Percentiles rank a stretch among this genome's conserved stretches.
These are phyloP conservation scores for Heliconius hermathena DNA, from an alignment of 1,140 invertebrate genomes.

Conservation along the genomic window DNA sequence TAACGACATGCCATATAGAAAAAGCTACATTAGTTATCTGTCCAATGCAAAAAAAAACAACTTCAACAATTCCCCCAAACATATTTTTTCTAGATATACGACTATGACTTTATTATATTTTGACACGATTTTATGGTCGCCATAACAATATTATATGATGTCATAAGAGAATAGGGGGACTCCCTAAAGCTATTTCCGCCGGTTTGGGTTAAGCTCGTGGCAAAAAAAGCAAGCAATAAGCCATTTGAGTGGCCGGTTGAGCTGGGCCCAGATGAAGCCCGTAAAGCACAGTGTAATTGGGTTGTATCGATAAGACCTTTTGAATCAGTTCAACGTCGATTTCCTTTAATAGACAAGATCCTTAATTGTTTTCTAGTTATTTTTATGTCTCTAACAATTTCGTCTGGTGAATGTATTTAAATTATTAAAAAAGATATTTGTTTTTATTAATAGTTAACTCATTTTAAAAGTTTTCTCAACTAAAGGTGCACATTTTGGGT, in stretches of 20 bases:
- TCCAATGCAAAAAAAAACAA: neutral
- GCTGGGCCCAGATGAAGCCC: neutral
- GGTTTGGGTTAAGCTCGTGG: slow-evolving; percentile 10
- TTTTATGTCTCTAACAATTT: too few relatives aligned
- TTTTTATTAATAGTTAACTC: too few relatives aligned
- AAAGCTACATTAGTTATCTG: neutral
- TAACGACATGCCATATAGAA: neutral
- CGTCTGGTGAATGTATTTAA: too few relatives aligned
- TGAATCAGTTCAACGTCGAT: neutral
- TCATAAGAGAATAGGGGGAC: slow-evolving; percentile 16
- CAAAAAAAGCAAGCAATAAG: slow-evolving; percentile 24
- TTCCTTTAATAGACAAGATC: neutral
- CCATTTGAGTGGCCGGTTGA: slow-evolving; percentile 2
- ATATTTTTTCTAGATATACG: slow-evolving; percentile 24
- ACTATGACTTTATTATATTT: slow-evolving; percentile 34
- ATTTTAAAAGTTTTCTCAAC: neutral
- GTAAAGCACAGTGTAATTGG: slow-evolving; percentile 7
- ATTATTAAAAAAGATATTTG: too few relatives aligned
- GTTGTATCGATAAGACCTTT: slow-evolving; percentile 1
- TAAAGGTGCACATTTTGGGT: neutral
- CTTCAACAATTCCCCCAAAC: slow-evolving; percentile 11
- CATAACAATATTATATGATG: slow-evolving; percentile 33
- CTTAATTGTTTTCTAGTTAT: neutral
- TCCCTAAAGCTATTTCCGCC: neutral
- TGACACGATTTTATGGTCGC: slow-evolving; percentile 32